phyloP scores from a whole-genome alignment of 2,113 vertebrate species.

The Lonchura striata region DNA sequence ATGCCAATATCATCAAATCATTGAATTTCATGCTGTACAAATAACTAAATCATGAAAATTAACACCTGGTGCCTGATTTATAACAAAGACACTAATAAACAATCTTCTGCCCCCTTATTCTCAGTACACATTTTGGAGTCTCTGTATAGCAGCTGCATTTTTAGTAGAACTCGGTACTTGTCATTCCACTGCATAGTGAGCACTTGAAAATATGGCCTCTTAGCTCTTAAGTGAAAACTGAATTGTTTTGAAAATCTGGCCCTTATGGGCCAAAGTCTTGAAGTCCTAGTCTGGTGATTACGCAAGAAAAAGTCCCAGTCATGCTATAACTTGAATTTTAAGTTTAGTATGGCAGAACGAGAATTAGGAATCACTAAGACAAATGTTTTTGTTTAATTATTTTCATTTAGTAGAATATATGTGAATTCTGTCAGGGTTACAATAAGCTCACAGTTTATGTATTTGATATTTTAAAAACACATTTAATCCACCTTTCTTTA shows the following conservation, averaged over 20 bases:
- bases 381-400: not conserved
- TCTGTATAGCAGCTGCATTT: not conserved
- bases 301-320: not conserved
- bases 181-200: fast-evolving
- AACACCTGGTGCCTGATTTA: not conserved
- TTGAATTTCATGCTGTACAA: not conserved
- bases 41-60: not conserved
- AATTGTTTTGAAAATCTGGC: not conserved
- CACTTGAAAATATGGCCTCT: not conserved
- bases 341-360: not conserved
- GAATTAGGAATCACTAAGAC: not conserved
- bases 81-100: not conserved
- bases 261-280: not conserved
- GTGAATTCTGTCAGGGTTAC: not conserved
- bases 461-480: not conserved
- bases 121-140: not conserved
- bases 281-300: not conserved
- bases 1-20: not conserved
- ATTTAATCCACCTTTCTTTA: not conserved
- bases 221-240: not conserved
- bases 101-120: not conserved
- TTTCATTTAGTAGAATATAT: not conserved
- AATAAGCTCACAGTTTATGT: not conserved
- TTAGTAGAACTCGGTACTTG: not conserved
- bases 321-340: not conserved